Base-by-base conservation (phyloP, 2,113 vertebrate species). In the Psilopsiagon aymara region DNA sequence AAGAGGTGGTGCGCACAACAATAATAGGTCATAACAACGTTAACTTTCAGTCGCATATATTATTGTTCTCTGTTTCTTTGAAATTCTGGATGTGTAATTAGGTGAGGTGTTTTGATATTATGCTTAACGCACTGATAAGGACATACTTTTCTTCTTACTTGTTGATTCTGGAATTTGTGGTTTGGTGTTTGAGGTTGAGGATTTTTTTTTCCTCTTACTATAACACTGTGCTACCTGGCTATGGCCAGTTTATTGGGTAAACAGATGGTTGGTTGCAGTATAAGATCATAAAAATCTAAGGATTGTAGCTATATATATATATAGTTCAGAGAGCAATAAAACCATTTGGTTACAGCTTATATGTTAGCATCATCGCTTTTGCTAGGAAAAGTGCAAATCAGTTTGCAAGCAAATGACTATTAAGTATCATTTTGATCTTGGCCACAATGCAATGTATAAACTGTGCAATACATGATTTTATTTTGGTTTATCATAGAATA, bases 11-110 rank as follows among this genome's bases (percentile, higher is more conserved):
- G 75, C 71, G 78, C 78, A 77, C 79, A 97, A 82, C 91, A 97
- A 94, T 90, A 94, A 83, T 37, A 93, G 97, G 97, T 97, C 97
- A 88, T 87, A 92, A 94, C 97, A 97, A 97, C 46, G 79, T 97
- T 98, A 98, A 82, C 63, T 69, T 95, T 90, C 60, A 81, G 91
- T 97, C 97, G 97, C 49, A 63, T 91, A 84, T 93, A 77, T 73
- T 96, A 68, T n/a, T 95, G 57, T 95, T 87, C 75, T 95, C 62
- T 88, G 25, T 94, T 95, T 78, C 60, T 88, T 91, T 86, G 88
- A 96, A 97, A 95, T 96, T 55, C 18, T 85, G 29, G 39, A 46
- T 49, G 3, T 86, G 17, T 37, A 89, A 95, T 94, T 97, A 94
- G 68, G 37, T 83, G 66, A 79, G 41, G 5, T 10, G 66, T 94